Conservation (phyloP, 23 tunicate genomes). For the Styela clava region DNA sequence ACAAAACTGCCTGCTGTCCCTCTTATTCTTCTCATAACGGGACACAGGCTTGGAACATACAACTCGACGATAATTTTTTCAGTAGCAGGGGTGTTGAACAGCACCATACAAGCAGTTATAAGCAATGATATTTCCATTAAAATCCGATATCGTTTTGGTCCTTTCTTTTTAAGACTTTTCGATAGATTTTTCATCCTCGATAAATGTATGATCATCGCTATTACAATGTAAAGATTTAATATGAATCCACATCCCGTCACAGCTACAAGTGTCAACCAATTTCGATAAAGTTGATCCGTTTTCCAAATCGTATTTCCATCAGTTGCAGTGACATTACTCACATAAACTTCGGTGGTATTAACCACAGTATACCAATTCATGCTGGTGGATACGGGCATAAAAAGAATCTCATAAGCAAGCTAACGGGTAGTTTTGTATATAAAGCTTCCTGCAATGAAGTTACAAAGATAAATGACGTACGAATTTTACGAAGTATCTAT, state of each 20-base stretch:
- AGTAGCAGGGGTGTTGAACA: not conserved
- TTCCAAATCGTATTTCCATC: not conserved
- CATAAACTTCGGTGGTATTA: not conserved
- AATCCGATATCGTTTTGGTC: not conserved
- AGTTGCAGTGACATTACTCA: not conserved
- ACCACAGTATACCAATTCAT: too few relatives aligned
- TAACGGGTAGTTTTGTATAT: too few relatives aligned
- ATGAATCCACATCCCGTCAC: not conserved
- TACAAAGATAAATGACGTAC: too few relatives aligned
- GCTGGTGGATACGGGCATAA: too few relatives aligned
- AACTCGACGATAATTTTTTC: slow-evolving; percentile 1
- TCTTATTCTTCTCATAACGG: not conserved
- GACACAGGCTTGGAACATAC: not conserved
- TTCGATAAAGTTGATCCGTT: not conserved
- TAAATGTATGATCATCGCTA: not conserved
- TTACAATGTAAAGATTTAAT: not conserved
- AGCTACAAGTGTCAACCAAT: not conserved
- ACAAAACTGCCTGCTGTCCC: slow-evolving; percentile 3
- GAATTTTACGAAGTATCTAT: too few relatives aligned
- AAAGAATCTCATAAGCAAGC: too few relatives aligned
- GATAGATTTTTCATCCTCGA: not conserved
- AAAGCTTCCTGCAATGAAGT: too few relatives aligned
- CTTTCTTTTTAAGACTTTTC: not conserved
- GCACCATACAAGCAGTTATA: not conserved
- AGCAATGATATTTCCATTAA: not conserved